These are phyloP conservation scores for Myopa tessellatipennis DNA, from an alignment of 2,888 invertebrate genomes.

Conservation along the genomic window DNA sequence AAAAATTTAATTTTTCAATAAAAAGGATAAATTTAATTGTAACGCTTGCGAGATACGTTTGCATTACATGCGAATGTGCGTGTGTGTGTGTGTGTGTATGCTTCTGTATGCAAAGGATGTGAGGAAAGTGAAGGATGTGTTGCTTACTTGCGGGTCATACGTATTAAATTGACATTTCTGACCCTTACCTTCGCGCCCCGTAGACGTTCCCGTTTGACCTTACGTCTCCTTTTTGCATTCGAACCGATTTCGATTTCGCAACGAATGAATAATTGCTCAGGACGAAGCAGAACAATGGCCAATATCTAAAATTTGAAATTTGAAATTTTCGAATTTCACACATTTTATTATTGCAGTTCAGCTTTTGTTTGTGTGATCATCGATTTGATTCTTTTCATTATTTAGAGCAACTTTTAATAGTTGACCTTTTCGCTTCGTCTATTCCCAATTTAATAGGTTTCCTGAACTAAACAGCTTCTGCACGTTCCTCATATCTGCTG, in stretches of 20 bases:
- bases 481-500: neutral
- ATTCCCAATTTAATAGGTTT: slow-evolving; percentile 8
- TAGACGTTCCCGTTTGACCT: slow-evolving; percentile 36
- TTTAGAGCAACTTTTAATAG: slow-evolving; percentile 16
- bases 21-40: slow-evolving; percentile 40
- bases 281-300: neutral
- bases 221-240: slow-evolving; percentile 24
- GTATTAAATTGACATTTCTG: slow-evolving; percentile 31
- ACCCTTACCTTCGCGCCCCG: slow-evolving; percentile 25
- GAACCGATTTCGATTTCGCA: slow-evolving; percentile 19
- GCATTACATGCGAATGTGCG: neutral
- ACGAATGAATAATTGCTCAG: slow-evolving; percentile 23
- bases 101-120: slow-evolving; percentile 40
- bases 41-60: too few species aligned
- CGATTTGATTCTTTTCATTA: neutral
- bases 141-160: slow-evolving; percentile 28
- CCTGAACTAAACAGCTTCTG: neutral
- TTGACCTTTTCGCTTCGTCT: slow-evolving; percentile 31
- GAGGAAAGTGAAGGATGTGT: neutral
- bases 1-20: slow-evolving; percentile 16
- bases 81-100: slow-evolving; percentile 28
- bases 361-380: neutral
- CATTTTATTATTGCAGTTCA: slow-evolving; percentile 8
- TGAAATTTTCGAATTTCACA: slow-evolving; percentile 37
- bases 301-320: neutral